These are phyloP conservation scores for Drosophila monieri DNA, from an alignment of 2,888 invertebrate species.

Conservation along the genomic window DNA sequence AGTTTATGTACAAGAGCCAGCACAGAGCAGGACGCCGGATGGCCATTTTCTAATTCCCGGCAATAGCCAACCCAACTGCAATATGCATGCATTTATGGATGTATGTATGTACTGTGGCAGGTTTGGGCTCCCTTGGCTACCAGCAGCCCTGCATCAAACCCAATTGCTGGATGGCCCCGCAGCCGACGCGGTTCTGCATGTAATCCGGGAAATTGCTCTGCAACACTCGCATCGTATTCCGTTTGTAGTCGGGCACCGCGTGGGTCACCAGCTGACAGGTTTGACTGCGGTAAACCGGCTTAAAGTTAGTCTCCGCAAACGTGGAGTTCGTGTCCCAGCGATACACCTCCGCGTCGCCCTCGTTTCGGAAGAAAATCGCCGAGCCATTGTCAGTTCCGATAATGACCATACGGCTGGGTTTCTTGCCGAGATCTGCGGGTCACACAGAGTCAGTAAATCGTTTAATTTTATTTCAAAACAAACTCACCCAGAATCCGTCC, in stretches of 20 bases:
- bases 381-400: conserved; percentile 87
- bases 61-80: conserved; percentile 33
- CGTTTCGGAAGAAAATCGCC: conserved; percentile 86
- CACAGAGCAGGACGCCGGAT: neutral
- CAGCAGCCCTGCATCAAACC: conserved; percentile 83
- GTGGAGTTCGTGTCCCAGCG: conserved; percentile 86
- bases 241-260: conserved; percentile 86
- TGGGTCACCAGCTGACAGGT: conserved; percentile 86
- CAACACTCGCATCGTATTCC: conserved; percentile 86
- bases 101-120: conserved; percentile 6
- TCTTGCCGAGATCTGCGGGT: conserved; percentile 85
- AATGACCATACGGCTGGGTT: conserved; percentile 86
- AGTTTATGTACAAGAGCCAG: conserved; percentile 58
- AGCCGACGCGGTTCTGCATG: conserved; percentile 87
- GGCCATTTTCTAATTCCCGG: conserved; percentile 5
- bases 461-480: neutral
- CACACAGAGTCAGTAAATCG: neutral
- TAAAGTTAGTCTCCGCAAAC: conserved; percentile 84
- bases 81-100: conserved; percentile 1
- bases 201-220: conserved; percentile 88
- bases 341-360: conserved; percentile 86
- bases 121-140: conserved; percentile 49
- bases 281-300: conserved; percentile 85
- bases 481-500: conserved; percentile 84
- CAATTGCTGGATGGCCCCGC: conserved; percentile 86